Conservation (phyloP, 2,113 vertebrate species). For the Isichthys henryi region DNA sequence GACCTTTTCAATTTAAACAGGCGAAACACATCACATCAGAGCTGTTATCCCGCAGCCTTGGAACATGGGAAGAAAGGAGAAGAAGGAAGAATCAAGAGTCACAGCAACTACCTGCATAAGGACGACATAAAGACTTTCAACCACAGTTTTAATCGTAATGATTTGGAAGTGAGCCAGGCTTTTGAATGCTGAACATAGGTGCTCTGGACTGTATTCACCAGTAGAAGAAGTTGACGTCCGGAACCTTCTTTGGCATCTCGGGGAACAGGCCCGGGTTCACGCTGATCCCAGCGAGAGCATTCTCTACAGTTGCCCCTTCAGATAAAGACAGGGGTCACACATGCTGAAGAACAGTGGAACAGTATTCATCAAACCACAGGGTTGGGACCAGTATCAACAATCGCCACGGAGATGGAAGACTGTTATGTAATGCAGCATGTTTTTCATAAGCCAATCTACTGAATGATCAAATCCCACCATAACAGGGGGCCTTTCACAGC, state of each 20-base stretch:
- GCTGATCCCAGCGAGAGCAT: slow-evolving; percentile 63
- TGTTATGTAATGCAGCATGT: slow-evolving; percentile 12
- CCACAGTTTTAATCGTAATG: background rate
- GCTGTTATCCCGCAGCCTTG: background rate
- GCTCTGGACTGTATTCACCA: slow-evolving; percentile 52
- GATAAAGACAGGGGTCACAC: background rate
- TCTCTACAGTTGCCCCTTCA: slow-evolving; percentile 75
- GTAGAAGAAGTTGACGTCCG: slow-evolving; percentile 87
- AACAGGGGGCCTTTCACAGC: background rate
- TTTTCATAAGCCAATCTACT: background rate
- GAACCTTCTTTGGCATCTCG: slow-evolving; percentile 60
- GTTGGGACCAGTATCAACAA: background rate
- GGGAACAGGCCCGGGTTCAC: slow-evolving; percentile 67
- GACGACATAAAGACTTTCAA: background rate
- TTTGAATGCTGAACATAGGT: background rate
- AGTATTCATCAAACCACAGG: background rate
- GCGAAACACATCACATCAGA: background rate
- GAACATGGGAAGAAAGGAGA: background rate
- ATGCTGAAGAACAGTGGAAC: background rate
- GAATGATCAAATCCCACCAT: background rate
- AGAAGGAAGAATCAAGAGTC: background rate
- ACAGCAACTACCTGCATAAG: background rate
- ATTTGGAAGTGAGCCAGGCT: background rate
- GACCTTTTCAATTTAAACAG: slow-evolving; percentile 55
- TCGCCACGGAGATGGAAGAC: background rate